phyloP scores from a whole-genome alignment of 2,113 vertebrate species.

The Pituophis catenifer region DNA sequence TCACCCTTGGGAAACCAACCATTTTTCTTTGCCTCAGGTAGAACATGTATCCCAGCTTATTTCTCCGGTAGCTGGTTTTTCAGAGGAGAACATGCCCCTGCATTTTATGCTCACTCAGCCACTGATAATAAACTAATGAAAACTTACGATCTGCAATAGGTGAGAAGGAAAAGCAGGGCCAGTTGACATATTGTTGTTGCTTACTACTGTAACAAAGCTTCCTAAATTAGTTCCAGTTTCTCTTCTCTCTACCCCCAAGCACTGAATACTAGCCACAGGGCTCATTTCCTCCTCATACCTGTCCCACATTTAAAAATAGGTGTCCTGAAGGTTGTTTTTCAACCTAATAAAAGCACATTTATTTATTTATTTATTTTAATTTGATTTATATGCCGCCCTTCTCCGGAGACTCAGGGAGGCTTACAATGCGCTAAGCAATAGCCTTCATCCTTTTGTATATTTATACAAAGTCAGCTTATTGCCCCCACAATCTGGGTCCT shows the following conservation, averaged over 20 bases:
- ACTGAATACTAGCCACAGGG: not conserved
- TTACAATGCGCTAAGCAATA: no score
- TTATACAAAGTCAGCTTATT: no score
- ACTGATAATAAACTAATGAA: not conserved
- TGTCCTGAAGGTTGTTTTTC: not conserved
- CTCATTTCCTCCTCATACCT: not conserved
- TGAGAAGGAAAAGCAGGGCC: not conserved
- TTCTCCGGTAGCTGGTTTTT: not conserved
- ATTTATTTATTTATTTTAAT: not conserved
- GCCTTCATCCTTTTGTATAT: no score
- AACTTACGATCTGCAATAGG: not conserved
- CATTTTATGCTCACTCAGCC: not conserved
- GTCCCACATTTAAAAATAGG: not conserved
- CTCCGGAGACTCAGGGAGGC: no score
- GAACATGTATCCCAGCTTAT: not conserved
- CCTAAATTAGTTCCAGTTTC: not conserved
- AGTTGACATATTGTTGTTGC: not conserved
- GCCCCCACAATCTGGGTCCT: no score
- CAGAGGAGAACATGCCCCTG: not conserved
- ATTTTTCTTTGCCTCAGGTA: not conserved
- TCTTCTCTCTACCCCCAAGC: not conserved
- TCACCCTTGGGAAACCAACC: not conserved
- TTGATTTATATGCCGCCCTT: no score
- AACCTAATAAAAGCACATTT: not conserved
- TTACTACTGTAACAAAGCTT: not conserved